Evolutionary conservation across 2,797 vertebrate genomes (phyloP).

Genomic region (Graptemys geographica): DNA sequence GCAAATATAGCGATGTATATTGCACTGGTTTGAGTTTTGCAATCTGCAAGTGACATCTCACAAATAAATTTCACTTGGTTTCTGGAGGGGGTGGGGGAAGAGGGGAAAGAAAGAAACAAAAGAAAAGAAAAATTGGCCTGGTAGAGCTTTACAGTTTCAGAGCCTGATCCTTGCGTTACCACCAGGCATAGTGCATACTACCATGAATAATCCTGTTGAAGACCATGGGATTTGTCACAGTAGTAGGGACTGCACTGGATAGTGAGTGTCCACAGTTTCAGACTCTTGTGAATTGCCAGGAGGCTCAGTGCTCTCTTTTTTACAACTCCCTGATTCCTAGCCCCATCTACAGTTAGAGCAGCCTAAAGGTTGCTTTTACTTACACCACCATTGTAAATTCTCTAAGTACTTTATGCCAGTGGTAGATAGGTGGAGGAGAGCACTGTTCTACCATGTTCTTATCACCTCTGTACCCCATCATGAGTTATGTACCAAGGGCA

Average conservation of each 20-base stretch:
- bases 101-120: neutral
- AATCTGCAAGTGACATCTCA: neutral
- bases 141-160: neutral
- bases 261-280: fast-evolving
- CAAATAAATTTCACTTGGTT: neutral
- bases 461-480: neutral
- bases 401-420: fast-evolving
- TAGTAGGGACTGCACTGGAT: fast-evolving
- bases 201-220: neutral
- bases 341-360: neutral
- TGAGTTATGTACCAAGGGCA: neutral
- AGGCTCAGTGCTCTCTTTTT: neutral
- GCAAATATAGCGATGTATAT: neutral
- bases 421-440: neutral
- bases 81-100: neutral
- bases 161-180: fast-evolving
- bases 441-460: neutral
- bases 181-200: fast-evolving
- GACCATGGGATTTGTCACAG: fast-evolving
- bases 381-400: neutral
- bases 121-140: neutral
- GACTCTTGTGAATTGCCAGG: neutral
- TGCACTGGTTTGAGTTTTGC: neutral
- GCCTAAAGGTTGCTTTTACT: neutral
- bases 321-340: neutral